Base-by-base conservation (phyloP, 2,113 vertebrate species). In the Myrmophylax atrothorax region DNA sequence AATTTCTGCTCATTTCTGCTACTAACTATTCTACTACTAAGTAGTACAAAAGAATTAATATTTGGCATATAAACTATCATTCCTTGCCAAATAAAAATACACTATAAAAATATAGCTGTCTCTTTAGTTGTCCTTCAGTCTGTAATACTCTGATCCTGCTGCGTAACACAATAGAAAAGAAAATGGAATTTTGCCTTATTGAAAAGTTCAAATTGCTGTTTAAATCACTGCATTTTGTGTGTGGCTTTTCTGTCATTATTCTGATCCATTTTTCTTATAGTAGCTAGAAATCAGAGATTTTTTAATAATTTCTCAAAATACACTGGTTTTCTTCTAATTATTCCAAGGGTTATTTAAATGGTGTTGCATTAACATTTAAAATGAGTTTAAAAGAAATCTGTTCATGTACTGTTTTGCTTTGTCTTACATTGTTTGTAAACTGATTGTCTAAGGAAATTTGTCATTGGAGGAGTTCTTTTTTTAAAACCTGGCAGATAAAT, bases 401-500 rank as follows among this genome's bases (percentile, higher is more conserved):
- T 84, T 92, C 37, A 14, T 89, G 24, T 77, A 46, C 28, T 91
- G 46, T 93, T 93, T 93, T 96, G 73, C 40, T 78, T 94, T 18
- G 3, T 75, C 69, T 78, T 82, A 28, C 26, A 5, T 63, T 89
- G 81, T 95, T 89, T 95, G 17, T 89, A 91, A 97, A 88, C 83
- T 86, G 67, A 76, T 84, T 96, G 47, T 94, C 94, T 84, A 88
- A 84, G 89, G 52, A 67, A 95, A 87, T 72, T 37, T 92, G 66
- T 87, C 75, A 8, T 97, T 96, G 2, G 13, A 28, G 52, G 22
- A 95, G 91, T 93, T 97, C 49, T 79, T 94, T 94, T 40, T 92
- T 93, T 90, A 94, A 97, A 96, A 96, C 90, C 91, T 97, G 90
- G 93, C 96, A 78, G 94, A 95, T 95, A 84, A 59, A 69, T 93